Conservation (phyloP, 2,797 vertebrate genomes). For the Pseudochromis fuscus region DNA sequence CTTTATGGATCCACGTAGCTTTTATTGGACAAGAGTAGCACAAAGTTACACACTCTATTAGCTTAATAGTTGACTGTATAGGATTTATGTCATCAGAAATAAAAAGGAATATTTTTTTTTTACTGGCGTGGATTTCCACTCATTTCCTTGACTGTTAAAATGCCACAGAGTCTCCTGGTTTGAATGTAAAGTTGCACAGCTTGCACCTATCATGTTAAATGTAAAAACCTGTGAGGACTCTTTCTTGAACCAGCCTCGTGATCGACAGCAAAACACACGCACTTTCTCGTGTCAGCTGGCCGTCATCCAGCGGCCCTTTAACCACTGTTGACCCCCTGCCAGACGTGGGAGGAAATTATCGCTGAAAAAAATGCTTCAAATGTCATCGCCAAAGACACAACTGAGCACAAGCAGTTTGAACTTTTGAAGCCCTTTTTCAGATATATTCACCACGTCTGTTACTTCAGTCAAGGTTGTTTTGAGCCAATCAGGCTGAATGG, state of each 20-base stretch:
- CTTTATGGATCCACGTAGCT: conserved; percentile 81
- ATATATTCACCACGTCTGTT: conserved; percentile 60
- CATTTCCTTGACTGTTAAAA: conserved; percentile 96
- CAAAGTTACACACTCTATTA: conserved; percentile 83
- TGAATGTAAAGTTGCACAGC: conserved; percentile 99
- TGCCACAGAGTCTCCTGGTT: conserved; percentile 99
- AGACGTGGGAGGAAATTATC: conserved; percentile 58
- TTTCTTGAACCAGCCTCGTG: conserved; percentile 70
- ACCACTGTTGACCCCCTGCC: conserved; percentile 68
- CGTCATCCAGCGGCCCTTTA: conserved; percentile 66
- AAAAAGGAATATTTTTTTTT: conserved; percentile 90
- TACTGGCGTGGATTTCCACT: conserved; percentile 97
- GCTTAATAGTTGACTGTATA: conserved; percentile 82
- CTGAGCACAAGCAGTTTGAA: conserved; percentile 14
- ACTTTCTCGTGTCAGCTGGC: conserved; percentile 31
- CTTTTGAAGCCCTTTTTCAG: conserved; percentile 62
- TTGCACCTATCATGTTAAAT: conserved; percentile 90
- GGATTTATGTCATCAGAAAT: conserved; percentile 82
- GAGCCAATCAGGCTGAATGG: conserved; percentile 78
- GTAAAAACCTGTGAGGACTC: conserved; percentile 82
- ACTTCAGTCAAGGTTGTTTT: conserved; percentile 77
- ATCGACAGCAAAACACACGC: conserved; percentile 71
- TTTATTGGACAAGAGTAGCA: conserved; percentile 84
- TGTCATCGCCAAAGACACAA: conserved; percentile 14
- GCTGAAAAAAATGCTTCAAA: conserved; percentile 64